Evolutionary conservation across 2,888 invertebrate species (phyloP).

Genomic region (Pemphredon lugubris): DNA sequence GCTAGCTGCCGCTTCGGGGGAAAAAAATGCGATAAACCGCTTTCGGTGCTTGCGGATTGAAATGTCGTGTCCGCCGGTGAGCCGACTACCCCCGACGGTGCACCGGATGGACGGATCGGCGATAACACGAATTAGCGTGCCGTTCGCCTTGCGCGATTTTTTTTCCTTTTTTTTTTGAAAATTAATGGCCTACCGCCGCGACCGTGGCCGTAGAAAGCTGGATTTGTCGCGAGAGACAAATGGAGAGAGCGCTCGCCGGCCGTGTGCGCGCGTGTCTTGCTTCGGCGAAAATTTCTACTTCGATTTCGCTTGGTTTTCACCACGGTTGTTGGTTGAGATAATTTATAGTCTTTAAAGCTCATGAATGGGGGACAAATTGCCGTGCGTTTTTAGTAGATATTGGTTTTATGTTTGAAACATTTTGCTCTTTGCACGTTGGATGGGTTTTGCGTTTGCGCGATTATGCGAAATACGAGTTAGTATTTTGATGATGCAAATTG

Average conservation of each 20-base stretch:
- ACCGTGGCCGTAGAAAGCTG: conserved; percentile 28
- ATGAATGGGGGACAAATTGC: too few relatives aligned
- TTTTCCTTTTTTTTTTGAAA: conserved; percentile 11
- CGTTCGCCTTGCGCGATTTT: conserved; percentile 45
- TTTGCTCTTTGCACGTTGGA: too few relatives aligned
- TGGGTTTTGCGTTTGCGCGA: too few relatives aligned
- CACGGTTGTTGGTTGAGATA: too few relatives aligned
- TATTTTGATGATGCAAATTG: too few relatives aligned
- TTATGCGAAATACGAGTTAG: too few relatives aligned
- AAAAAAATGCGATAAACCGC: conserved; percentile 66
- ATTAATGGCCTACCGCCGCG: conserved; percentile 34
- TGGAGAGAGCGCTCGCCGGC: conserved; percentile 24
- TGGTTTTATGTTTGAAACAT: too few relatives aligned
- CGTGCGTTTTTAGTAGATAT: too few relatives aligned
- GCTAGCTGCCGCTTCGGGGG: conserved; percentile 24
- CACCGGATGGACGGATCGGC: conserved; percentile 34
- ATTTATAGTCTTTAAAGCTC: too few relatives aligned
- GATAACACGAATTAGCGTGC: conserved; percentile 62
- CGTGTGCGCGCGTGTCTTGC: not conserved
- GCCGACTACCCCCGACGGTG: conserved; percentile 52
- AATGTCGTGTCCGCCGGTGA: conserved; percentile 63
- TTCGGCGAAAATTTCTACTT: too few relatives aligned
- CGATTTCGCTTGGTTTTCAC: too few relatives aligned
- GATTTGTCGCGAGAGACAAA: conserved; percentile 55
- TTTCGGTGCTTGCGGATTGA: conserved; percentile 69